phyloP scores from a whole-genome alignment of 64 coral and sea anemone species.

The Pocillopora verrucosa region DNA sequence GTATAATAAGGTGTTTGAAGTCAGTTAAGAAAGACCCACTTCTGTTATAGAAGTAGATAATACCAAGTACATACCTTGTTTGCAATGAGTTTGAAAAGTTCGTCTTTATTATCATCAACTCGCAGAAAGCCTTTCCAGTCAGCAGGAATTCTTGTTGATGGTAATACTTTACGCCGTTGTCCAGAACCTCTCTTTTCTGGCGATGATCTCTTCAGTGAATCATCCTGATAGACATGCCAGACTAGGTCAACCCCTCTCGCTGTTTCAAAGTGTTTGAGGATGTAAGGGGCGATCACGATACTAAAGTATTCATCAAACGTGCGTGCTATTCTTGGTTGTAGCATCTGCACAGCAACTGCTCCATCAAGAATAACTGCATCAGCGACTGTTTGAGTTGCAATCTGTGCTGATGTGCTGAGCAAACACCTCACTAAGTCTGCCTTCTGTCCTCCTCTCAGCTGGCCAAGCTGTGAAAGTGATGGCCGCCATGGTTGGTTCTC shows the following conservation, averaged over 20 bases:
- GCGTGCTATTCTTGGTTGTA: neutral
- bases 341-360: slow-evolving; percentile 19
- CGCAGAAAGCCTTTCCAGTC: no score
- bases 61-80: neutral
- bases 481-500: slow-evolving; percentile 46
- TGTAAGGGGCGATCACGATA: slow-evolving; percentile 17
- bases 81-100: slow-evolving; percentile 51
- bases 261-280: no score
- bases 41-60: no score
- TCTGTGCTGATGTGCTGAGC: no score
- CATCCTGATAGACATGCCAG: neutral
- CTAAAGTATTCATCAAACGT: slow-evolving; percentile 14
- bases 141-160: no score
- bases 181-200: neutral
- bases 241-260: neutral
- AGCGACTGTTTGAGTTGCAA: no score
- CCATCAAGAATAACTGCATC: no score
- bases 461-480: slow-evolving; percentile 21
- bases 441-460: neutral
- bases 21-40: no score
- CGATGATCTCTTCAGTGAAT: neutral
- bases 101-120: slow-evolving; percentile 48
- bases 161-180: neutral
- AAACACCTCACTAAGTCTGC: no score
- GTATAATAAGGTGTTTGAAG: no score